These are phyloP conservation scores for Portevinia maculata DNA, from an alignment of 2,888 invertebrate genomes.

Conservation along the genomic window DNA sequence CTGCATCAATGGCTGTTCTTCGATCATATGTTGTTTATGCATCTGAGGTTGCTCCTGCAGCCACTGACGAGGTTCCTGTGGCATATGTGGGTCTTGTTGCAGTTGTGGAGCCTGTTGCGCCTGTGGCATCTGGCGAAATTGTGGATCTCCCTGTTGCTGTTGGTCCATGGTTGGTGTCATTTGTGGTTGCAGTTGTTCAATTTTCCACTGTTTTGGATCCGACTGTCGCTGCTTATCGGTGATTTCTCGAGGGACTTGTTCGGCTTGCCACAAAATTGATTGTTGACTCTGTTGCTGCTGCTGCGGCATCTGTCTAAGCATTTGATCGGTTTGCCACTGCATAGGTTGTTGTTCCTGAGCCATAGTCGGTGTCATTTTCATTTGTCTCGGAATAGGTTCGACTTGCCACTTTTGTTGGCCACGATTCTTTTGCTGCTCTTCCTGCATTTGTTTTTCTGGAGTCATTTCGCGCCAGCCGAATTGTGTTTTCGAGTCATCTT, in stretches of 20 bases:
- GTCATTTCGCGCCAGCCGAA: too few species aligned
- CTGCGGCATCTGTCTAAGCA: too few species aligned
- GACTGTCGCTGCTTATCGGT: too few species aligned
- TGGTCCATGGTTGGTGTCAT: background rate
- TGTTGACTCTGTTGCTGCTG: too few species aligned
- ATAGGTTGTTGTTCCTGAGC: conserved; percentile 2
- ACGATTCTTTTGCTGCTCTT: too few species aligned
- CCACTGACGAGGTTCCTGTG: conserved; percentile 15
- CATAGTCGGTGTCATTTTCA: background rate
- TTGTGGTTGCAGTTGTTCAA: too few species aligned
- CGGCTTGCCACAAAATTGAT: too few species aligned
- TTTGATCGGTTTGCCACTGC: conserved; percentile 27
- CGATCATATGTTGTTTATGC: conserved; percentile 3
- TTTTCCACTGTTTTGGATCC: too few species aligned
- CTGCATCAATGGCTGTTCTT: conserved; percentile 7
- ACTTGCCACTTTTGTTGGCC: too few species aligned
- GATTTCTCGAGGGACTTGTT: too few species aligned
- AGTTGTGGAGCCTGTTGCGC: conserved; percentile 10
- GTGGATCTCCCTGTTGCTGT: conserved; percentile 10
- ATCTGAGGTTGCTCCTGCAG: background rate
- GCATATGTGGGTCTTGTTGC: background rate
- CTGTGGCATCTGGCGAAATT: conserved; percentile 9
- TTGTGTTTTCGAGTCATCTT: too few species aligned
- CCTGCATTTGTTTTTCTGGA: too few species aligned
- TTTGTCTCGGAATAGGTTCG: conserved; percentile 25